Evolutionary conservation across 2,113 vertebrate genomes (phyloP), one percentile per base, ranked within the genome.

Genomic region (Orthonyx spaldingii): DNA sequence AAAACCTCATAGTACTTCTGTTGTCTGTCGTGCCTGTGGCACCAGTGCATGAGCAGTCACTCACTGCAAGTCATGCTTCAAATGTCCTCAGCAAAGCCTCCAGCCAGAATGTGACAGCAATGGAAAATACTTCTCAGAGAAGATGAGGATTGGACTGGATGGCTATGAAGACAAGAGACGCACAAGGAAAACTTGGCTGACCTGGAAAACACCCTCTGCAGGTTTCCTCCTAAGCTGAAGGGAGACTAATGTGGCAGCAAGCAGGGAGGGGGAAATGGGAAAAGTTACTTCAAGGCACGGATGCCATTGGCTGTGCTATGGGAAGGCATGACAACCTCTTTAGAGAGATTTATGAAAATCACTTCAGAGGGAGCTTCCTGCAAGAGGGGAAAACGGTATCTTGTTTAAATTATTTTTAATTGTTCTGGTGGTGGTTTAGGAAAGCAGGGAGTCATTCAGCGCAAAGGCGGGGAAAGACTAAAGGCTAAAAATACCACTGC

Each of bases 331-430:
- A 64, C 65, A 83, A 20, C 60, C 70, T 89, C 78, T 78, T 79
- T 61, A 84, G 66, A 70, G 65, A 96, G 66, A 95, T 94, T 83
- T 84, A 86, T 94, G 78, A 76, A 50, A 37, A 81, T 90, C 57
- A 37, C 77, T 96, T 95, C 74, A 91, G 69, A 87, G 50, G 28
- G 15, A 74, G 64, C 83, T 96, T 74, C 94, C 93, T 92, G 68
- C 14, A 42, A 89, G 70, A 82, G 6, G n/a, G 39, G 75, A 65
- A 93, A 85, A 63, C 0, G 5, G 16, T 93, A 53, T 86, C 90
- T 87, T 81, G 77, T 90, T 93, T 77, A 69, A 86, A 80, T 46
- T 93, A 82, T 72, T 68, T 91, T 83, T 93, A 96, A 92, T 94
- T 96, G 76, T 86, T 84, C 30, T 91, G 64, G 23, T 1, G 0